Base-by-base conservation (phyloP, 2,888 invertebrate species). In the Clanis bilineata region DNA sequence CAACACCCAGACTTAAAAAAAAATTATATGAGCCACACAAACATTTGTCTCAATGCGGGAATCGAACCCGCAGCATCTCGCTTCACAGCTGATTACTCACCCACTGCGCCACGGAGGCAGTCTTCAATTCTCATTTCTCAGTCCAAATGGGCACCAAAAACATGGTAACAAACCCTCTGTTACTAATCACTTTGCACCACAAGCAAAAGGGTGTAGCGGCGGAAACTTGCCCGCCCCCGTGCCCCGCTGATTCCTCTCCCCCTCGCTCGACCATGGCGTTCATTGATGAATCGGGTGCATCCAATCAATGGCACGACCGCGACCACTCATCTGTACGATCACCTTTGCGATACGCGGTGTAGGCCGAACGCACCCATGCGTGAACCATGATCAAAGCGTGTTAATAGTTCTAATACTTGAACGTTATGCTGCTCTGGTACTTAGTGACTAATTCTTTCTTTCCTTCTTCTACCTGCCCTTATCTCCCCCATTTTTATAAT, bases 261-360 rank as follows among this genome's bases (percentile, higher is more conserved):
- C 60, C 39, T 43, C 58, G 63, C 62, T 62, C 44, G 66, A 59
- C 32, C n/a, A 25, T 32, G 65, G 68, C 65, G 70, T 74, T 67
- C 80, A 80, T 80, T 81, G 79, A 81, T 68, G 71, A 71, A 73
- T 68, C 64, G 70, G 73, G 71, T 68, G 73, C 72, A 65, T 67
- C 69, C 68, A 64, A 66, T 75, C 73, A 72, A 72, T 70, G 70
- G 71, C 65, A 64, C 68, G 60, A 57, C 62, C 36, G 47, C 21
- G 58, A 36, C 32, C 58, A 51, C 36, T 57, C 54, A 57, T 57
- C 59, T 66, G 62, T 59, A 58, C 62, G 64, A 64, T 59, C 65
- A 62, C 55, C 51, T 67, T 62, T 56, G 58, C 58, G 47, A 51
- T 25, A 57, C 51, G 32, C 28, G 9, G 9, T 25, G 23, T 45